A percentile compares a stretch with the other conserved stretches of the same genome.
These are phyloP conservation scores for Anseranas semipalmata DNA, from an alignment of 2,113 vertebrate genomes.

Conservation along the genomic window DNA sequence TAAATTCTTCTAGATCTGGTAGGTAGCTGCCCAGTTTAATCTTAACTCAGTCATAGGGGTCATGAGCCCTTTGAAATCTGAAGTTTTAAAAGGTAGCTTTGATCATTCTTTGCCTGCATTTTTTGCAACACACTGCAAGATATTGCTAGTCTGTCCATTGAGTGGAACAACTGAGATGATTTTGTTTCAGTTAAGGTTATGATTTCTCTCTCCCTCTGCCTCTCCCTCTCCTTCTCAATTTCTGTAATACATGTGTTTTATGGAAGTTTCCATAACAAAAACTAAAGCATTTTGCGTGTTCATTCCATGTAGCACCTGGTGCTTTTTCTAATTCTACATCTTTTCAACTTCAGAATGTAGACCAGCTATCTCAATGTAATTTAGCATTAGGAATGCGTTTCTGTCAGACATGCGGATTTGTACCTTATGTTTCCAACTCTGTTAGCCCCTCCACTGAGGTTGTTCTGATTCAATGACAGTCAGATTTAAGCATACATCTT, in stretches of 20 bases:
- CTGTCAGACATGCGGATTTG: background rate
- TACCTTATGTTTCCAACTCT: background rate
- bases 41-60: background rate
- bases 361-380: background rate
- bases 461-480: background rate
- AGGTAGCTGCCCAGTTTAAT: background rate
- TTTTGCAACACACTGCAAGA: background rate
- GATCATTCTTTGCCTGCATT: background rate
- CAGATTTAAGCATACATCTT: background rate
- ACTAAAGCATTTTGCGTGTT: background rate
- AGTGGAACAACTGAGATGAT: background rate
- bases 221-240: background rate
- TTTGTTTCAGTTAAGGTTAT: background rate
- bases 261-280: background rate
- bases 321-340: background rate
- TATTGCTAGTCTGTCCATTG: background rate
- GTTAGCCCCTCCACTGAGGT: background rate
- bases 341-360: background rate
- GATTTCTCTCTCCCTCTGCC: background rate
- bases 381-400: background rate
- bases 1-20: background rate
- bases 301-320: background rate
- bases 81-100: constrained; percentile 8
- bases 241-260: background rate
- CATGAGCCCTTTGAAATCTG: background rate